These are phyloP conservation scores for Pelobates fuscus DNA, from an alignment of 2,113 vertebrate species.

Conservation along the genomic window DNA sequence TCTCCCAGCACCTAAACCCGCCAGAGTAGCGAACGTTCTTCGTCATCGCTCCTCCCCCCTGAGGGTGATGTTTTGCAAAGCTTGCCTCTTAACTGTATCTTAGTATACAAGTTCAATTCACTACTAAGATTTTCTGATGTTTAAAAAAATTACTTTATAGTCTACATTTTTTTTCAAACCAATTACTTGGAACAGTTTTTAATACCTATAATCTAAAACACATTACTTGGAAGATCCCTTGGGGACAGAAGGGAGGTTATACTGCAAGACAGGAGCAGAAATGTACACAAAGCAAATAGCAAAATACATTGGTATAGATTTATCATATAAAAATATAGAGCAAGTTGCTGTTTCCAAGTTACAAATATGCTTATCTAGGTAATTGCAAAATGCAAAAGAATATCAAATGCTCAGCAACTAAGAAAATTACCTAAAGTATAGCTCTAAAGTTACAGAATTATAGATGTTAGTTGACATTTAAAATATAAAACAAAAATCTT, in stretches of 20 bases:
- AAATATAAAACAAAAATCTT: too few species aligned
- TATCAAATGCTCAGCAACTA: too few species aligned
- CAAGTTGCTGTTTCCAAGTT: too few species aligned
- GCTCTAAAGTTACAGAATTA: too few species aligned
- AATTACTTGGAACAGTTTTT: constrained; percentile 10
- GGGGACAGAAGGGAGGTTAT: not conserved
- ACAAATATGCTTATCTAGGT: too few species aligned
- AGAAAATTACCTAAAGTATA: too few species aligned
- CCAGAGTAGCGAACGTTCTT: too few species aligned
- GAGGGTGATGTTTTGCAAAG: constrained; percentile 1
- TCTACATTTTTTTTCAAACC: not conserved
- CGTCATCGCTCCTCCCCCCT: too few species aligned
- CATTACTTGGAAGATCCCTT: not conserved
- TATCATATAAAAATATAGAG: not conserved
- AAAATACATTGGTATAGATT: not conserved
- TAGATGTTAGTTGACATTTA: too few species aligned
- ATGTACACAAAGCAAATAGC: not conserved
- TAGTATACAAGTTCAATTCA: not conserved
- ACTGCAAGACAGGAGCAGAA: not conserved
- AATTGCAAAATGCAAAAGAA: too few species aligned
- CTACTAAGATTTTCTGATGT: not conserved
- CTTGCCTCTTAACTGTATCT: not conserved
- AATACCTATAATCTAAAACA: constrained; percentile 5
- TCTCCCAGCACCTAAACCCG: too few species aligned
- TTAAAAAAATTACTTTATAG: not conserved